phyloP scores from a whole-genome alignment of 2,888 invertebrate species.

The Aricia artaxerxes region DNA sequence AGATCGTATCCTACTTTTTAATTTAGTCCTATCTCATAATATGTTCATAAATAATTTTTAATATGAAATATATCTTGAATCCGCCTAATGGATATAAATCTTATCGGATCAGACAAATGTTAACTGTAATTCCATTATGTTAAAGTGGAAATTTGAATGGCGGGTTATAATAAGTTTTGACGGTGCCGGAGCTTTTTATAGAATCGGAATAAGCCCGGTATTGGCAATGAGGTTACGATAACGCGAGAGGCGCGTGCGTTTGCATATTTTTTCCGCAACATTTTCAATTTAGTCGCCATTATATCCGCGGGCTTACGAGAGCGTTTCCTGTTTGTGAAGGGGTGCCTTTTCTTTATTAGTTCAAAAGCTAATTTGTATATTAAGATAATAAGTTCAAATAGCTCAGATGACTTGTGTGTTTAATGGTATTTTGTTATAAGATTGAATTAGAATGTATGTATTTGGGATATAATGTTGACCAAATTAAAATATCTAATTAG shows the following conservation, averaged over 20 bases:
- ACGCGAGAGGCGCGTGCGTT: constrained; percentile 56
- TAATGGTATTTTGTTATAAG: not conserved
- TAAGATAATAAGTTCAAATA: not conserved
- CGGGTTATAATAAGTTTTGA: constrained; percentile 28
- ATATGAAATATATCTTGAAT: constrained; percentile 25
- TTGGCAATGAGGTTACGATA: constrained; percentile 58
- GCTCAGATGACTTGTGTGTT: not conserved
- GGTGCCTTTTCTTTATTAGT: constrained; percentile 2
- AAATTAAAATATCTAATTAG: not conserved
- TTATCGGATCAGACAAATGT: not conserved
- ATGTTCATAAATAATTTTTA: constrained; percentile 25
- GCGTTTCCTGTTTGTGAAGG: constrained; percentile 9
- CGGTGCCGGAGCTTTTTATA: constrained; percentile 39
- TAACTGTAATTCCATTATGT: not conserved
- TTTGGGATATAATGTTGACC: too few species aligned
- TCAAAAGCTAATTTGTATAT: constrained; percentile 13
- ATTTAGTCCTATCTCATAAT: not conserved
- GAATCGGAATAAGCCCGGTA: constrained; percentile 50
- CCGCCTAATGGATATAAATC: constrained; percentile 22
- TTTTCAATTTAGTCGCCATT: constrained; percentile 53
- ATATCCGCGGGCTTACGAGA: constrained; percentile 33
- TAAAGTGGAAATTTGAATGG: constrained; percentile 8
- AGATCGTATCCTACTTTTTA: constrained; percentile 24
- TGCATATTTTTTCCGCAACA: constrained; percentile 59
- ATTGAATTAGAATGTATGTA: not conserved